Base-by-base conservation (phyloP, 1,140 invertebrate species). In the Diploscapter pachys region DNA sequence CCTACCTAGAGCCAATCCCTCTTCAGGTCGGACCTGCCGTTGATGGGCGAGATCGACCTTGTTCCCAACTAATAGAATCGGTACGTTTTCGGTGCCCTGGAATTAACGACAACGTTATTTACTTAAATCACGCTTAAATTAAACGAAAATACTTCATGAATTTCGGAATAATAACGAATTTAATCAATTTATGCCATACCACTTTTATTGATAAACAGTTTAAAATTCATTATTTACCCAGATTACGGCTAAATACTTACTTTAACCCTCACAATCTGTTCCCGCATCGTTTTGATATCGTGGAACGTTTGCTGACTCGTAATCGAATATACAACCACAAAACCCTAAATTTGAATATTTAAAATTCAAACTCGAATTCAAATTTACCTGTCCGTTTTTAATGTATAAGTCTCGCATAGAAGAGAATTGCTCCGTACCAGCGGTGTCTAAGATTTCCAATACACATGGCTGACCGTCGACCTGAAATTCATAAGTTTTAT, bases 281-380 rank as follows among this genome's bases (percentile, higher is more conserved):
- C 95, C 89, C 94, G 94, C 95, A 99, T 98, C 76, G 93, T 93
- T 86, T 94, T 95, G 85, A 99, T 98, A 88, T 99, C 96, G 89
- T 98, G 93, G 86, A 95, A 95, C 61, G 93, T 94, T 84, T 94
- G 93, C 83, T 93, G 91, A 87, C 92, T 93, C 56, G 93, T 95
- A 77, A 95, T 89, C 81, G 92, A 93, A 89, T 98, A 99, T 77
- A 99, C 96, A 75, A 99, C 93, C 81, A 99, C 94, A 89, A 99
- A 98, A 70, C 96, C 96, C 71, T 72, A 49, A 64, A 72, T 63
- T 63, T 49, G 9, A 8, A 8, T 59, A 48, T 9, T 61, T 71
- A 59, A 63, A 56, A 68, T 31, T 31, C 31, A 68, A 13, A 68
- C 31, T 61, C 51, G 13, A 31, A 31, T 1, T n/a, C 6, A 11